phyloP scores from a whole-genome alignment of 1,140 invertebrate species.

The Drosophila murphyi region DNA sequence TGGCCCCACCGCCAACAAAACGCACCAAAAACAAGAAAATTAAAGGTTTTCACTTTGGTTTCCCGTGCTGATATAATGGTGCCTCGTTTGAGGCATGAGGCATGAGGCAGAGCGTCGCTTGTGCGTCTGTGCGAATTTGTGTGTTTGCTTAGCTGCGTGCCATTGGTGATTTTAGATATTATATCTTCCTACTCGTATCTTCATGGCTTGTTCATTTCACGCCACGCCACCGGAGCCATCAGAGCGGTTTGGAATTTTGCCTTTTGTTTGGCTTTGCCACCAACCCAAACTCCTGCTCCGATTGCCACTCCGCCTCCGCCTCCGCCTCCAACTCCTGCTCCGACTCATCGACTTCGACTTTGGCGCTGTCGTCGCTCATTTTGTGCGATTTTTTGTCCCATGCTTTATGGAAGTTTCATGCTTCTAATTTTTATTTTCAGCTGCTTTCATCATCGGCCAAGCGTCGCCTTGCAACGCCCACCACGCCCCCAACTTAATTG shows the following conservation, averaged over 20 bases:
- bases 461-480: neutral
- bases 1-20: neutral
- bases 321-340: neutral
- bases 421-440: constrained; percentile 35
- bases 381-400: constrained; percentile 16
- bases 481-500: constrained; percentile 55
- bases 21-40: constrained; percentile 48
- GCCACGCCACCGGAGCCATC: constrained; percentile 31
- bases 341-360: constrained; percentile 32
- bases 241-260: constrained; percentile 23
- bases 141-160: constrained; percentile 51
- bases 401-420: constrained; percentile 52
- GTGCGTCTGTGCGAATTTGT: too few relatives aligned
- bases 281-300: neutral
- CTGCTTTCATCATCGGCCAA: constrained; percentile 42
- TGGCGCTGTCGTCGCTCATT: constrained; percentile 49
- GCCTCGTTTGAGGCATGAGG: neutral
- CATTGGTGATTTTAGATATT: constrained; percentile 67
- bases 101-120: neutral
- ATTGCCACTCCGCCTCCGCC: neutral
- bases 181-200: constrained; percentile 53
- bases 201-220: constrained; percentile 63
- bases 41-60: constrained; percentile 68
- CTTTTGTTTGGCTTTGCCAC: constrained; percentile 57
- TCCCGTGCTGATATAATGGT: constrained; percentile 53